phyloP scores from a whole-genome alignment of 2,113 vertebrate genomes.

The Willisornis vidua region DNA sequence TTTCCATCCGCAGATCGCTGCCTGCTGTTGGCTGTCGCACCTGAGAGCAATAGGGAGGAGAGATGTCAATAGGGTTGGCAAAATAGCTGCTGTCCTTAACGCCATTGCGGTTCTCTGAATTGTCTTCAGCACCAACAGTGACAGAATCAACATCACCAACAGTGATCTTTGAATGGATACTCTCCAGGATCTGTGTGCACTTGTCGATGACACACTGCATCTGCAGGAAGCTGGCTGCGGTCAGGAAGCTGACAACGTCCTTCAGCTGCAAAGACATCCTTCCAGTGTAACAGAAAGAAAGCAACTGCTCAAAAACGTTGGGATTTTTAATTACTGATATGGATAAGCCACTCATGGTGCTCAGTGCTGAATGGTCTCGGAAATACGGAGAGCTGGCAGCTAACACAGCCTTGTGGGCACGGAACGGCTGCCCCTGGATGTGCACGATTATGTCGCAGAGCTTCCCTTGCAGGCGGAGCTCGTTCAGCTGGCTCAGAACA shows the following conservation, averaged over 20 bases:
- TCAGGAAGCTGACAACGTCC: conserved; percentile 97
- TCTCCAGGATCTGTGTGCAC: conserved; percentile 97
- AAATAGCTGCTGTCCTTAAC: conserved; percentile 90
- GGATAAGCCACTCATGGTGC: conserved; percentile 98
- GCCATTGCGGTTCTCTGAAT: conserved; percentile 83
- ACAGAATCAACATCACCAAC: conserved; percentile 82
- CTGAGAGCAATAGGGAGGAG: conserved; percentile 91
- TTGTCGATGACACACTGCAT: conserved; percentile 99
- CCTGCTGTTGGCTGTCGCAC: conserved; percentile 76
- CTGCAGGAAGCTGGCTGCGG: conserved; percentile 97
- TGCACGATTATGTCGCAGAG: conserved; percentile 98
- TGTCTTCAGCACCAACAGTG: conserved; percentile 84
- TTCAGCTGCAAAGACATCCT: conserved; percentile 96
- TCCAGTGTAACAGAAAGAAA: conserved; percentile 98
- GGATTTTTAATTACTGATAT: conserved; percentile 98
- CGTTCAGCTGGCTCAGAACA: conserved; percentile 95
- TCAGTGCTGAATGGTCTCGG: conserved; percentile 95
- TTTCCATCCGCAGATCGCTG: conserved; percentile 80
- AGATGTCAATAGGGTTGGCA: conserved; percentile 94
- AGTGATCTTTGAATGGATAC: conserved; percentile 95
- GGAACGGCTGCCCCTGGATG: conserved; percentile 96
- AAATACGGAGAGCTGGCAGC: conserved; percentile 98
- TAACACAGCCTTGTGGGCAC: conserved; percentile 95
- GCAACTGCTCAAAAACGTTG: conserved; percentile 95
- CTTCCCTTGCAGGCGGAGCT: conserved; percentile 95